A percentile compares a stretch with the other conserved stretches of the same genome.
Evolutionary conservation across 2,113 vertebrate genomes (phyloP).

Genomic region (Pygoscelis adeliae): DNA sequence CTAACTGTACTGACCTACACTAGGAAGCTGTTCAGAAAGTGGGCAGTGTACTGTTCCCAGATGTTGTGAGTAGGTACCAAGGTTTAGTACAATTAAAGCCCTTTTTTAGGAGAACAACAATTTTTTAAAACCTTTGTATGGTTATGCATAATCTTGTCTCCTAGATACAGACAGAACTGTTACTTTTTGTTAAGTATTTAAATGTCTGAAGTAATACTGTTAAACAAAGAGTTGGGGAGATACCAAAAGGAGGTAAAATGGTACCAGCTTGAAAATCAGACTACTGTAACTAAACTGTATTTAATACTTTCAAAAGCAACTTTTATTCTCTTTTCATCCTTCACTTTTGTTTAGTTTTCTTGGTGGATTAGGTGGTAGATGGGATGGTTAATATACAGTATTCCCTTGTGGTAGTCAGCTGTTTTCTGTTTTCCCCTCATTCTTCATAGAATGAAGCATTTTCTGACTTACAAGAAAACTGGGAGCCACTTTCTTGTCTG

Average conservation of each 20-base stretch:
- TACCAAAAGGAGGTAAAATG: neutral
- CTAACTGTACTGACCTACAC: neutral
- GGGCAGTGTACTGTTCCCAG: neutral
- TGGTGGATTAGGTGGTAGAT: neutral
- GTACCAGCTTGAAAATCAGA: neutral
- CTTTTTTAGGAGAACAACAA: neutral
- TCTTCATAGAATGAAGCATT: neutral
- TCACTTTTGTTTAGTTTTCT: neutral
- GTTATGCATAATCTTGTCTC: neutral
- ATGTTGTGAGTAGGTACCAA: neutral
- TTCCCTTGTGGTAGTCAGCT: neutral
- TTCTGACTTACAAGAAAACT: neutral
- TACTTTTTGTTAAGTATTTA: neutral
- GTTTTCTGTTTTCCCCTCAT: neutral
- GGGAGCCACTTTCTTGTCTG: neutral
- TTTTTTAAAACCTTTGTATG: neutral
- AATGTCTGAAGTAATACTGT: neutral
- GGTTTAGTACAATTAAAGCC: neutral
- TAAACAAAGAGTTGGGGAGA: neutral
- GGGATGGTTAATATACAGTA: neutral
- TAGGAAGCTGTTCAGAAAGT: neutral
- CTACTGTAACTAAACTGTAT: neutral
- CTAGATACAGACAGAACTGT: neutral
- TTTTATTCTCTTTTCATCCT: neutral
- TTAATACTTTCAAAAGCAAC: neutral